Evolutionary conservation across 2,888 invertebrate species (phyloP), one percentile per base, ranked within the genome.

Genomic region (Macaria liturata): DNA sequence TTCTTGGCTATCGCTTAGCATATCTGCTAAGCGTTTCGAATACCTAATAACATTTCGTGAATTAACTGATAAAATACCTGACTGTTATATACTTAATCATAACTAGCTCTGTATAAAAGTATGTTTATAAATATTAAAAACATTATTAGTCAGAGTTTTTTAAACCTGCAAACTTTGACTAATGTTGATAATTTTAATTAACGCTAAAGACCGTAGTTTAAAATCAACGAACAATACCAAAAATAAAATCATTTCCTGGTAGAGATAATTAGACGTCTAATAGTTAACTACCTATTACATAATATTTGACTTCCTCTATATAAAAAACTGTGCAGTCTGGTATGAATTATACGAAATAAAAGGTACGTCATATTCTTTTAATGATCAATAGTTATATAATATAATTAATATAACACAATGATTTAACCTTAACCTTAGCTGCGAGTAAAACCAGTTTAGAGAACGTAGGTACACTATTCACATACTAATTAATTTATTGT

Each of bases 401-500:
- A 20, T 47, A n/a, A 7, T 8, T 48, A 40, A 31, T 39, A 30
- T 48, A 4, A 31, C 42, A 31, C 31, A 49, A 40, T 50, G 9
- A 30, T 34, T 32, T 32, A 50, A 43, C 32, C 20, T 43, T 43
- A 43, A 42, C 40, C 40, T 42, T 42, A 49, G 43, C 34, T 43
- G 20, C 2, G 20, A 20, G 20, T 20, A 43, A 8, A 49, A 50
- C 50, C 50, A 8, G 50, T 44, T 50, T 43, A 4, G 43, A 4
- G 3, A 43, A 43, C 43, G n/a, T n/a, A n/a, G 20, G 34, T 50
- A 43, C 34, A 32, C 30, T 50, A 20, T 9, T 43, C 30, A 46
- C 31, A 47, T 20, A 55, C 43, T 32, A 43, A 42, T 32, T 34
- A 42, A 9, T 37, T 49, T 46, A 46, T 46, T 49, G 39, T 31